Percentiles rank a stretch among this genome's conserved stretches.
Evolutionary conservation across 2,888 invertebrate genomes (phyloP).

Genomic region (Mythimna loreyi): DNA sequence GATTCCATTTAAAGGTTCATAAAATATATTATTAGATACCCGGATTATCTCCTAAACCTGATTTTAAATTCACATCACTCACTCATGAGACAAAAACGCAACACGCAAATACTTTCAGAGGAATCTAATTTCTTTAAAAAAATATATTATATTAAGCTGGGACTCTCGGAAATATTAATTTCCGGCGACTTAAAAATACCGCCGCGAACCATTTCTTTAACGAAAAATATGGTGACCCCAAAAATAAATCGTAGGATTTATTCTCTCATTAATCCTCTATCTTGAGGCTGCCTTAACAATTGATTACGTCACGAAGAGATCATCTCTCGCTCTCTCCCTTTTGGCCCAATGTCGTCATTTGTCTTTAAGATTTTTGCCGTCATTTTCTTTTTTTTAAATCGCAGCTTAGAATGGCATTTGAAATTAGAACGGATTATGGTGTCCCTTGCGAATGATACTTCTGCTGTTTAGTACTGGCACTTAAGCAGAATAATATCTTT

Average conservation of each 20-base stretch:
- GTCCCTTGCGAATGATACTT: constrained; percentile 17
- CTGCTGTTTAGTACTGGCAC: neutral
- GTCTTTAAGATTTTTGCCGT: constrained; percentile 46
- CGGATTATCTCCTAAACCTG: constrained; percentile 15
- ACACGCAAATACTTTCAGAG: constrained; percentile 44
- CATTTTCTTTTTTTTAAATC: constrained; percentile 39
- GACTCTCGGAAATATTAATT: constrained; percentile 72
- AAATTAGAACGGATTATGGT: constrained; percentile 47
- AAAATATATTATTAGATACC: neutral
- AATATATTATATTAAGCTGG: constrained; percentile 59
- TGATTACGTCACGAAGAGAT: constrained; percentile 60
- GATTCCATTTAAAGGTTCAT: constrained; percentile 8
- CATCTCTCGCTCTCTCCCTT: constrained; percentile 49
- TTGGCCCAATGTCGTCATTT: constrained; percentile 43
- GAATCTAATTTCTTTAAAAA: constrained; percentile 59
- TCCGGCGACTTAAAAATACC: constrained; percentile 70
- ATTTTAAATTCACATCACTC: constrained; percentile 50
- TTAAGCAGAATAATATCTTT: neutral
- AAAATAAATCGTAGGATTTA: constrained; percentile 67
- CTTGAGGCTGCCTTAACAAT: constrained; percentile 55
- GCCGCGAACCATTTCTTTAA: constrained; percentile 65
- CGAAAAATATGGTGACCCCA: constrained; percentile 66
- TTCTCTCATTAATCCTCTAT: constrained; percentile 68
- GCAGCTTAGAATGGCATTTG: constrained; percentile 40
- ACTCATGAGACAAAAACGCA: constrained; percentile 44